Conservation (phyloP, 2,113 vertebrate species). For the Otolemur garnettii region DNA sequence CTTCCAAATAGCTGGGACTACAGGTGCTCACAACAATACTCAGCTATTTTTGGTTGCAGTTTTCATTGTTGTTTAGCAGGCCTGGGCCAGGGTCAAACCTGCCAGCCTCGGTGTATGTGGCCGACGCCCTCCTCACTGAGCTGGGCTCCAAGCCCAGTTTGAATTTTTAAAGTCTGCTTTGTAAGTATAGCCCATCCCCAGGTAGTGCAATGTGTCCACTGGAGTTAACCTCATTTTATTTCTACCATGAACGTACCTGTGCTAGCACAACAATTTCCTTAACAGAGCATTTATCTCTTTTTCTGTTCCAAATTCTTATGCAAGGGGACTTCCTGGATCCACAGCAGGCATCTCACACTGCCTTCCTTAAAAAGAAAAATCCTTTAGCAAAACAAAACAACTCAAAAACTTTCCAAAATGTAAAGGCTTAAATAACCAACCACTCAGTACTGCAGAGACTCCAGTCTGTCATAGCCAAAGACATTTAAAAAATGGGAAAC, state of each 20-base stretch:
- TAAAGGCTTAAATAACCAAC: not conserved
- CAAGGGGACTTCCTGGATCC: not conserved
- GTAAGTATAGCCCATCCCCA: no score
- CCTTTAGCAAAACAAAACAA: not conserved
- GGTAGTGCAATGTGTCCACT: no score
- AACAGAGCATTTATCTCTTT: not conserved
- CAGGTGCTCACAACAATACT: no score
- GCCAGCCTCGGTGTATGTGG: no score
- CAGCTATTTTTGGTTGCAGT: no score
- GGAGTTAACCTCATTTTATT: not conserved
- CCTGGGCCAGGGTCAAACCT: no score
- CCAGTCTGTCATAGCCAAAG: not conserved
- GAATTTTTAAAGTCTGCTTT: no score
- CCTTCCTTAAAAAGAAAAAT: not conserved
- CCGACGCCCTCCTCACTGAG: no score
- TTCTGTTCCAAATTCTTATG: constrained; percentile 24
- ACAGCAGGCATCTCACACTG: not conserved
- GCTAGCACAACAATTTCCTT: not conserved
- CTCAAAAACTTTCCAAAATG: not conserved
- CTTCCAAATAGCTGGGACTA: no score
- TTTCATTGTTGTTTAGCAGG: no score
- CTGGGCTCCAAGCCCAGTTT: no score
- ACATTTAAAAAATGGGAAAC: not conserved
- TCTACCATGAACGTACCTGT: constrained; percentile 41
- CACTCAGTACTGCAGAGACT: not conserved